phyloP scores from a whole-genome alignment of 2,797 vertebrate species.

The Euphonia xanthogaster region DNA sequence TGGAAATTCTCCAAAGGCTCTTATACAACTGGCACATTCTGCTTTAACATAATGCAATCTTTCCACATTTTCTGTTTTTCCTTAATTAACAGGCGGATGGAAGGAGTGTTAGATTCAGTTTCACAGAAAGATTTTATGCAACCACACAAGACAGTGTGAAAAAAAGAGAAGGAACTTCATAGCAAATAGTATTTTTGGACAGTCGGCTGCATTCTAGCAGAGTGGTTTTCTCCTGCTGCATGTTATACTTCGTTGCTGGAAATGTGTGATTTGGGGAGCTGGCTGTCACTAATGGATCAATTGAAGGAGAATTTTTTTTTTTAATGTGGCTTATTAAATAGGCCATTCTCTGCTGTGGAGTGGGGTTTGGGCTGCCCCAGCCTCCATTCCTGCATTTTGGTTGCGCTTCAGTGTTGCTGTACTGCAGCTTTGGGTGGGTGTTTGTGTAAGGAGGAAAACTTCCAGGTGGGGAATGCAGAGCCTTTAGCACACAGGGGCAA shows the following conservation, averaged over 20 bases:
- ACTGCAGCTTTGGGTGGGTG: background rate
- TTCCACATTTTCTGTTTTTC: constrained; percentile 25
- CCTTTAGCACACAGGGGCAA: background rate
- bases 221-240: background rate
- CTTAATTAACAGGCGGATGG: constrained; percentile 21
- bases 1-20: constrained; percentile 42
- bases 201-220: background rate
- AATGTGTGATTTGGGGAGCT: background rate
- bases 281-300: background rate
- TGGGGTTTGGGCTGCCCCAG: background rate
- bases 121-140: constrained; percentile 55
- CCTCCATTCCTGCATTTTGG: background rate
- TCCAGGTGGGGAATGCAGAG: background rate
- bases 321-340: background rate
- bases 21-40: constrained; percentile 1
- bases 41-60: constrained; percentile 13
- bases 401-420: background rate
- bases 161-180: background rate
- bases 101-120: constrained; percentile 52
- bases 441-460: background rate
- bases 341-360: background rate
- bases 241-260: background rate
- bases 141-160: background rate
- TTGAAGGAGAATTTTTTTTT: background rate
- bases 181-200: constrained; percentile 10